These are phyloP conservation scores for Recurvirostra avosetta DNA, from an alignment of 2,113 vertebrate species.

Conservation along the genomic window DNA sequence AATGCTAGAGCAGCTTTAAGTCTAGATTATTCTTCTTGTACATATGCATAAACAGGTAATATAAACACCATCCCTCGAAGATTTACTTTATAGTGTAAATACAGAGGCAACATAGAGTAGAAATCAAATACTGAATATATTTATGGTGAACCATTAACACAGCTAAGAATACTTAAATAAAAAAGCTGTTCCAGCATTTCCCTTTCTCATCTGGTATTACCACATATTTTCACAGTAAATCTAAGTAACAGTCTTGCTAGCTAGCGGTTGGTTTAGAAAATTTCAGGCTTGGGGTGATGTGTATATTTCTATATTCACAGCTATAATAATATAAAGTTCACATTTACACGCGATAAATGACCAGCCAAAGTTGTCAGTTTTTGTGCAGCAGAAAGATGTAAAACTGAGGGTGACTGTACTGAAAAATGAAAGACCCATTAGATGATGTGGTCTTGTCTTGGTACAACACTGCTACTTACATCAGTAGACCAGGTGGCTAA, in stretches of 20 bases:
- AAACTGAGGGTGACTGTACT: neutral
- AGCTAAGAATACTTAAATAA: neutral
- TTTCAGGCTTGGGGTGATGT: neutral
- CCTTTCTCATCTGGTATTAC: neutral
- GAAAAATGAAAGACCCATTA: neutral
- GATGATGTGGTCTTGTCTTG: neutral
- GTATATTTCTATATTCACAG: neutral
- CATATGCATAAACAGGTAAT: neutral
- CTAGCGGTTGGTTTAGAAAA: neutral
- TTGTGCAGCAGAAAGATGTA: neutral
- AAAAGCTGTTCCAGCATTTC: neutral
- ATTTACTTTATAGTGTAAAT: neutral
- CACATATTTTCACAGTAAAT: neutral
- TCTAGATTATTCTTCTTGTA: neutral
- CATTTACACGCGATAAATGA: neutral
- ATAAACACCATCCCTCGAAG: neutral
- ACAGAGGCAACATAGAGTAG: neutral
- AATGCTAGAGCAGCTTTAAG: neutral
- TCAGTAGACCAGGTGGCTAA: neutral
- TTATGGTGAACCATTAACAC: neutral
- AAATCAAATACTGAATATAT: neutral
- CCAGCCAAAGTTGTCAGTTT: neutral
- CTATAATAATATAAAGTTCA: neutral
- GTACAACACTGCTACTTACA: neutral
- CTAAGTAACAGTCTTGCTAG: neutral